Evolutionary conservation across 2,888 invertebrate genomes (phyloP).

Genomic region (Leucania comma): DNA sequence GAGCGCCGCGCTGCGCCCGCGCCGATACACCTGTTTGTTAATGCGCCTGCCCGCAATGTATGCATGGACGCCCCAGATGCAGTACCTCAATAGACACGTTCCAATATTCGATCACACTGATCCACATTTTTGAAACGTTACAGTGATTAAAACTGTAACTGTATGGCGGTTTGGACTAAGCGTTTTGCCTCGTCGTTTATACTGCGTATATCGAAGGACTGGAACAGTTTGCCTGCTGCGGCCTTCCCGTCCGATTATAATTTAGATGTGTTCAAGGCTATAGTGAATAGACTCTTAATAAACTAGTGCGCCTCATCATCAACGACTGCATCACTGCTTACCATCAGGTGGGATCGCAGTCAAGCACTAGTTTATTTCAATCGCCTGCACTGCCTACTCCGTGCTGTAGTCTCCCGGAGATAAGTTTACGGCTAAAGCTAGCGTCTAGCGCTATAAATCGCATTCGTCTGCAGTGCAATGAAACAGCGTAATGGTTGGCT

Average conservation of each 20-base stretch:
- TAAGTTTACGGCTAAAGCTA: constrained; percentile 45
- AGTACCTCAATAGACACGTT: constrained; percentile 36
- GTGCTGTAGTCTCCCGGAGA: constrained; percentile 23
- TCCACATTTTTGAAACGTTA: constrained; percentile 13
- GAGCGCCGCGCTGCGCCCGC: constrained; percentile 43
- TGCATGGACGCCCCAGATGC: constrained; percentile 52
- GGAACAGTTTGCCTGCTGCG: no score
- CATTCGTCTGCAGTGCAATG: constrained; percentile 56
- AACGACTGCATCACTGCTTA: no score
- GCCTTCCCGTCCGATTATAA: no score
- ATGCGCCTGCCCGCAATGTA: constrained; percentile 57
- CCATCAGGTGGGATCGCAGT: no score
- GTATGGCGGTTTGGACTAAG: no score
- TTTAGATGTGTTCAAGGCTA: no score
- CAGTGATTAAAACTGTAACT: constrained; percentile 52
- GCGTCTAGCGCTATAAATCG: constrained; percentile 44
- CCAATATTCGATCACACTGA: constrained; percentile 38
- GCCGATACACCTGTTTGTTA: constrained; percentile 62
- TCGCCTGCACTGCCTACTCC: constrained; percentile 3
- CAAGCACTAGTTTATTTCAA: no score
- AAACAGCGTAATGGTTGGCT: constrained; percentile 59
- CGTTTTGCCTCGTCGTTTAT: no score
- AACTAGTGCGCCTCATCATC: no score
- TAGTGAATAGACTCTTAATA: no score
- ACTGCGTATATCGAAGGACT: no score